A percentile compares a stretch with the other conserved stretches of the same genome.
phyloP scores from a whole-genome alignment of 2,888 invertebrate genomes.

The Epistrophe grossulariae region DNA sequence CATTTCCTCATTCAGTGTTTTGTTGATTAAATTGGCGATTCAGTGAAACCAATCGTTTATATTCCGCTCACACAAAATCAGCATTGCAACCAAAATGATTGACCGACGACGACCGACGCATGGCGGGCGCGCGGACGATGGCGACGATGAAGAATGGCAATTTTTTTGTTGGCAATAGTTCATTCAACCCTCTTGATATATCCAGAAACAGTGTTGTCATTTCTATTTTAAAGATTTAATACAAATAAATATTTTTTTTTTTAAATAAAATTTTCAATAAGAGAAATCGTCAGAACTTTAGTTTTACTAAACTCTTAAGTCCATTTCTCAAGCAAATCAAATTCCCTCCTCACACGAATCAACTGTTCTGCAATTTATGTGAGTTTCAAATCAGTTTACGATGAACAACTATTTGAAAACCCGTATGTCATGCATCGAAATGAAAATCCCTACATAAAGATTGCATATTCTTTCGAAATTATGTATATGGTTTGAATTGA shows the following conservation, averaged over 20 bases:
- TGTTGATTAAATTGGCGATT: slow-evolving; percentile 32
- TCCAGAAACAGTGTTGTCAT: slow-evolving; percentile 1
- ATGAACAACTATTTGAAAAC: too few relatives aligned
- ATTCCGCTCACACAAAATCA: slow-evolving; percentile 21
- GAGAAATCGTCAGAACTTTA: not conserved
- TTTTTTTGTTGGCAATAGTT: slow-evolving; percentile 1
- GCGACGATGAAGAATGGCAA: not conserved
- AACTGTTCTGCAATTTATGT: too few relatives aligned
- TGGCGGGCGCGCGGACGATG: too few relatives aligned
- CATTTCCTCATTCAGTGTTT: slow-evolving; percentile 44
- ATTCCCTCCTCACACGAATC: too few relatives aligned
- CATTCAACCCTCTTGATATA: slow-evolving; percentile 8
- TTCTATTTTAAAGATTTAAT: not conserved
- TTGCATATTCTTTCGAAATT: too few relatives aligned
- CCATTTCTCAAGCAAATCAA: too few relatives aligned
- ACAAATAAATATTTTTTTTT: too few relatives aligned
- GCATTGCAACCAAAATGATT: not conserved
- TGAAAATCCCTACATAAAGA: too few relatives aligned
- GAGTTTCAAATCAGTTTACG: too few relatives aligned
- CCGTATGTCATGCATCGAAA: too few relatives aligned
- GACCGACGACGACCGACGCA: not conserved
- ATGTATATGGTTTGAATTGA: too few relatives aligned
- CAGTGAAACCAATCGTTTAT: slow-evolving; percentile 13
- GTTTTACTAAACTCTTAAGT: too few relatives aligned
- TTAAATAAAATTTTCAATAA: not conserved